Evolutionary conservation across 2,113 vertebrate genomes (phyloP).

Genomic region (Psammodynastes pulverulentus): DNA sequence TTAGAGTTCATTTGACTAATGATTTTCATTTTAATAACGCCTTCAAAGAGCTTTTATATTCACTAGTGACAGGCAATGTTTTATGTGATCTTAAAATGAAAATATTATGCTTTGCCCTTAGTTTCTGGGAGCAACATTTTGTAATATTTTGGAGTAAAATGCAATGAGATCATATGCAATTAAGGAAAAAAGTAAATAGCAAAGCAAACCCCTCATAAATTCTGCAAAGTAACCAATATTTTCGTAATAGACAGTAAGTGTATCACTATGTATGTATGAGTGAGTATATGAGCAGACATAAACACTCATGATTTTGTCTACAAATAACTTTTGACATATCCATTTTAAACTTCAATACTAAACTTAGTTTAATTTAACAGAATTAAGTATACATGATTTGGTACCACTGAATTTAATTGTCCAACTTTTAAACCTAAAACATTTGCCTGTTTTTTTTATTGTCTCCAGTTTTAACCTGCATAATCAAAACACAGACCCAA

Average conservation of each 20-base stretch:
- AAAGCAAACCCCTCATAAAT: accelerated
- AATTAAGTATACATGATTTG: neutral
- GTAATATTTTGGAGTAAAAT: slow-evolving; percentile 8
- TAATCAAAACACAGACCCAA: neutral
- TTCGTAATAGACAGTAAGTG: neutral
- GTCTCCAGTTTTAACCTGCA: neutral
- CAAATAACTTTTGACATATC: neutral
- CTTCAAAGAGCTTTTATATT: slow-evolving; percentile 7
- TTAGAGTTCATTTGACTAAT: neutral
- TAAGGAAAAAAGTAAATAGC: neutral
- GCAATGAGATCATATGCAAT: neutral
- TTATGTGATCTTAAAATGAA: slow-evolving; percentile 18
- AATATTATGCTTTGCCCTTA: neutral
- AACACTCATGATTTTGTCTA: neutral
- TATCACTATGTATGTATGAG: neutral
- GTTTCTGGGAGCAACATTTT: neutral
- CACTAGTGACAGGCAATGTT: neutral
- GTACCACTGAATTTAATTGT: neutral
- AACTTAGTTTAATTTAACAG: neutral
- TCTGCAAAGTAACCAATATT: neutral
- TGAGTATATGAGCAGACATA: neutral
- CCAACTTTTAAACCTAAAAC: neutral
- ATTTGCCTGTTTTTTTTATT: neutral
- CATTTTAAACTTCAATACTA: neutral
- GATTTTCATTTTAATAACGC: slow-evolving; percentile 25